Conservation (phyloP, 2,113 vertebrate genomes). For the Alligator mississippiensis region DNA sequence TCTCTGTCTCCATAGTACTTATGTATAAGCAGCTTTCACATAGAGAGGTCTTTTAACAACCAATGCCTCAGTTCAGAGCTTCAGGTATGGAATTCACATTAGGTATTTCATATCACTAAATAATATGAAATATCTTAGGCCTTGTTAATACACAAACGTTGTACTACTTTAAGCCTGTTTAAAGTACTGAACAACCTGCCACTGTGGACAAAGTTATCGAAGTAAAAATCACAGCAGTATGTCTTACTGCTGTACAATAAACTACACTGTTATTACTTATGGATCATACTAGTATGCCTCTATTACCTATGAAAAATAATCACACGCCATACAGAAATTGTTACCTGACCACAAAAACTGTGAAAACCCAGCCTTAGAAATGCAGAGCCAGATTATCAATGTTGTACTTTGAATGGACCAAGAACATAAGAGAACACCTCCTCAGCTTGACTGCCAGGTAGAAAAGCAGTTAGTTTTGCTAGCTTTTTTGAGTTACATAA, state of each 20-base stretch:
- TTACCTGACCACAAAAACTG: neutral
- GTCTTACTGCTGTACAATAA: neutral
- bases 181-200: neutral
- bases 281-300: neutral
- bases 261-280: neutral
- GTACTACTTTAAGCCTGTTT: neutral
- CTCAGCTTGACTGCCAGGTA: neutral
- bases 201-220: neutral
- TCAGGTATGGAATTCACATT: neutral
- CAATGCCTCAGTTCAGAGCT: neutral
- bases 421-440: neutral
- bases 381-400: neutral
- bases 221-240: neutral
- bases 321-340: neutral
- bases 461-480: neutral
- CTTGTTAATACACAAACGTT: neutral
- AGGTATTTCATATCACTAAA: neutral
- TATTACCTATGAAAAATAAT: neutral
- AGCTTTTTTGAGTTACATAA: too few relatives aligned
- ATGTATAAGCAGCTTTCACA: neutral
- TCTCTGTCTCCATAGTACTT: neutral
- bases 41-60: neutral
- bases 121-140: neutral
- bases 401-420: neutral
- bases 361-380: neutral